Evolutionary conservation across 1,140 invertebrate genomes (phyloP), one percentile per base, ranked within the genome.

Genomic region (Apis laboriosa): DNA sequence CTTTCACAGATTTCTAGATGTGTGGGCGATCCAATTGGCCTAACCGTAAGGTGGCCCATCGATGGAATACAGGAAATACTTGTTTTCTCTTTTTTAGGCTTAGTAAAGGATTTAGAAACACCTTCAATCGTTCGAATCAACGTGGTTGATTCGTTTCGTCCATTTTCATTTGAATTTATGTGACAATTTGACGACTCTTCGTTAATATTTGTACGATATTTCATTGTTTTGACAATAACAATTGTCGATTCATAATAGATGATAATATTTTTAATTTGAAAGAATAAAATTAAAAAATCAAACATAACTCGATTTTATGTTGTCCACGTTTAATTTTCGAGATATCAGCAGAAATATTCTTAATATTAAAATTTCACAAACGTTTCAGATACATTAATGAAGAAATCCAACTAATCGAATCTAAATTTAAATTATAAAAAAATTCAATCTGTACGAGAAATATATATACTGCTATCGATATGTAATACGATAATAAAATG

Each of bases 21-120:
- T 34, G 87, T 89, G 86, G 87, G 87, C 87, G 86, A 89, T 70
- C 84, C 87, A 86, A 84, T 89, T 89, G 87, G 80, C 80, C 84
- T 86, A 88, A 77, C 84, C n/a, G 73, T 68, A 80, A 84, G 81
- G 28, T 88, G 80, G 84, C 58, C 84, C 73, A 81, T 81, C 84
- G 58, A 61, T 58, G 58, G 53, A 55, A n/a, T 58, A 66, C 66
- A 61, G 73, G 84, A 76, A 80, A 66, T 49, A 63, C 71, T 79
- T 56, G 72, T 75, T 85, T 87, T 85, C 84, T 83, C 64, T 61
- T 73, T 68, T 72, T 58, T 28, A 9, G 24, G 19, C 15, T 21
- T 34, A 55, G 21, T 17, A 43, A 66, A 64, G 11, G 3, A 34
- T 64, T 77, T 77, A 64, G 74, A 64, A 55, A 76, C 60, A 28